Base-by-base conservation (phyloP, 2,888 invertebrate species). In the Luperina testacea region DNA sequence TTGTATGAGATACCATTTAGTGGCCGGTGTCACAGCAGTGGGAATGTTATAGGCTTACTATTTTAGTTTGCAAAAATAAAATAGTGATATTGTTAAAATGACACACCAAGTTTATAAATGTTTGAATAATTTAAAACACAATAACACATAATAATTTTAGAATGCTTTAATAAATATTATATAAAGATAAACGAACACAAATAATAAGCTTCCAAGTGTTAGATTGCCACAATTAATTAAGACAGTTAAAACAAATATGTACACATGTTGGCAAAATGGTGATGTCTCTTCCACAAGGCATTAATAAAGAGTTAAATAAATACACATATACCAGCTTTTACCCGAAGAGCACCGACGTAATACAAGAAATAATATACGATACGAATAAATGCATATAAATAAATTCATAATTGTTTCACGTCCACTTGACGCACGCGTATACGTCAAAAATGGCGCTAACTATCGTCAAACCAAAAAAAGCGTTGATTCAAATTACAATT, bases 331-430 rank as follows among this genome's bases (percentile, higher is more conserved):
- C 75, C 77, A 83, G 80, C 80, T 63, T 77, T 81, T 85, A 87
- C 86, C 88, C 83, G 80, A 82, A 85, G 83, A 83, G 69, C 73
- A 53, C 45, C 45, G 73, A 74, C 51, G 67, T 53, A 72, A 64
- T 38, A 27, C 20, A 59, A 75, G 20, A 64, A 48, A 72, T 32
- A n/a, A 80, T 27, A 59, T 27, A 59, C 0, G 24, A 73, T 8
- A 64, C 6, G 64, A 53, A 75, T 63, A 73, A 7, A 84, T 53
- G 75, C 24, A 68, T 20, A 53, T 73, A 42, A 32, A 63, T 48
- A 69, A 24, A 73, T 73, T 48, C 7, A 24, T 38, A 42, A 0
- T 42, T 9, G 8, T 42, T 42, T 42, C 42, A 42, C 0, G 42
- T 42, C 42, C 42, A 42, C 42, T 42, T 7, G 42, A 42, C 42